Conservation (phyloP, 2,113 vertebrate genomes). For the Daubentonia madagascariensis region DNA sequence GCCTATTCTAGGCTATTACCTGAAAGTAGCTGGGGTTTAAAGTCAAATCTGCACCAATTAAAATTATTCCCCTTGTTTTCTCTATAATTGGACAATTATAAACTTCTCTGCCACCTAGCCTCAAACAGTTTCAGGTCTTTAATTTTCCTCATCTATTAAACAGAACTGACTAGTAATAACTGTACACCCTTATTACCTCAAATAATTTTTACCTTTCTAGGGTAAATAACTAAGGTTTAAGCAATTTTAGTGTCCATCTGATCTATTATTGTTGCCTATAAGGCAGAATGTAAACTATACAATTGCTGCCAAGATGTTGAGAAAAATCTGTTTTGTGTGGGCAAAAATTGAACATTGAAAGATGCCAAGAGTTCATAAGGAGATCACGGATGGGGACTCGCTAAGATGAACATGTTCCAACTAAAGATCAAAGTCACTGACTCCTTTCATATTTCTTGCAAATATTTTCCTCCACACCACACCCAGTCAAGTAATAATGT, state of each 20-base stretch:
- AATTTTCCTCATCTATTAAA: not conserved
- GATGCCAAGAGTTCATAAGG: not conserved
- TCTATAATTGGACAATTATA: not conserved
- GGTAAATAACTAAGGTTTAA: not conserved
- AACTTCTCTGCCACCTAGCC: not conserved
- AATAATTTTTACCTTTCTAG: not conserved
- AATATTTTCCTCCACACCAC: not conserved
- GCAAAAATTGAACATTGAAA: not conserved
- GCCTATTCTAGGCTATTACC: not conserved
- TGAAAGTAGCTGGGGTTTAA: not conserved
- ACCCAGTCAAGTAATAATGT: not conserved
- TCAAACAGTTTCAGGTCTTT: not conserved
- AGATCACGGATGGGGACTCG: not conserved
- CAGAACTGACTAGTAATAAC: not conserved
- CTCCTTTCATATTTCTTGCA: not conserved
- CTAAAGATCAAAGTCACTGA: not conserved
- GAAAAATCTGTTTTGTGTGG: not conserved
- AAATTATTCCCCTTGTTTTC: constrained; percentile 19
- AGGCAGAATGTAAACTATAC: not conserved
- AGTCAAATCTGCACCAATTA: not conserved
- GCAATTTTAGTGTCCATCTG: not conserved
- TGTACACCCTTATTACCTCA: not conserved
- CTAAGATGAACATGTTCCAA: not conserved
- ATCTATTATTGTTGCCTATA: not conserved
- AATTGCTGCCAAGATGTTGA: not conserved